Evolutionary conservation across 2,113 vertebrate genomes (phyloP), one percentile per base, ranked within the genome.

Genomic region (Urocynchramus pylzowi): DNA sequence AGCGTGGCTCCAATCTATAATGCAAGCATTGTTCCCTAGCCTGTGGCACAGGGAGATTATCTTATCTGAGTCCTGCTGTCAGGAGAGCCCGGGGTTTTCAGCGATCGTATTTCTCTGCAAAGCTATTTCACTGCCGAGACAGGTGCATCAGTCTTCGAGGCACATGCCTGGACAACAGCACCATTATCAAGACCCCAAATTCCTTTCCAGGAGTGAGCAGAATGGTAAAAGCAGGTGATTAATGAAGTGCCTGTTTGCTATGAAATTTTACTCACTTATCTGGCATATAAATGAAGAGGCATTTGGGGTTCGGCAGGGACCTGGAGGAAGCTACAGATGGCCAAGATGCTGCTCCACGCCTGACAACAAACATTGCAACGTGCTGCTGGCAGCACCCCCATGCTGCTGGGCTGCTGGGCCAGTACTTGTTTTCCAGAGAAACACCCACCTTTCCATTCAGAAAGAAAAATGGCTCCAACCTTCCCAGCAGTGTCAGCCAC

Each of bases 101-200:
- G 61, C 63, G 97, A 97, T 98, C 97, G 54, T 93, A 96, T 98
- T 98, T 98, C 97, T 97, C 91, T 74, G 93, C 94, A 96, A 95
- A 98, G 98, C 98, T 98, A 98, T 98, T 98, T 98, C 95, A 96
- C 91, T 97, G 95, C 95, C 16, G 39, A 98, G 98, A 98, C 98
- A 98, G 98, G 98, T 98, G 98, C 97, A 98, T 98, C 98, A 91
- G 98, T 98, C 98, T 97, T 97, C 75, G 37, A 92, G 90, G 97
- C 97, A 97, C 97, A 98, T 91, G 93, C 95, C 91, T 79, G 97
- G 97, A 98, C 98, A 98, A 97, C 95, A 56, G 97, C 84, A 56
- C 97, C 97, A 97, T 97, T 98, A 97, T 97, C 94, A 47, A 90
- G 83, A 87, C 75, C 87, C 89, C 86, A 76, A 18, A 98, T 96